Evolutionary conservation across 2,797 vertebrate species (phyloP), one percentile per base, ranked within the genome.

Genomic region (Hypotaenidia philippensis): DNA sequence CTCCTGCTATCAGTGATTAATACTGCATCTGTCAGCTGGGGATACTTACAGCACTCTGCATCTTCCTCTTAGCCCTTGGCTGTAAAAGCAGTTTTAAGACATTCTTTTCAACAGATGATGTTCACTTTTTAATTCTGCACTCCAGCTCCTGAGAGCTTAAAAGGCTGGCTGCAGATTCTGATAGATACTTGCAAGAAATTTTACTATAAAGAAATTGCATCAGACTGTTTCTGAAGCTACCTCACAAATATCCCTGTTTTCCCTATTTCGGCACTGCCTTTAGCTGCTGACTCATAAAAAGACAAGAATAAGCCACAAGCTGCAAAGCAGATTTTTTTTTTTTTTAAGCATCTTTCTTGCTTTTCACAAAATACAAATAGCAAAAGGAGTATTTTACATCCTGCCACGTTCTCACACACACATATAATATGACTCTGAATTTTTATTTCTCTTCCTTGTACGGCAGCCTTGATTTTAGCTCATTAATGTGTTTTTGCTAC

Each of bases 401-500:
- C 64, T 83, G 78, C 40, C 85, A 66, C 82, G n/a, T 79, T 63
- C 44, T 90, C 49, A 32, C 49, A 40, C 59, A 47, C 23, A 40
- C 59, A 44, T 22, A n/a, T 31, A 92, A 16, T 36, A 84, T 75
- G 94, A 93, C 53, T 91, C 38, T 47, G 59, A 56, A 63, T 75
- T 86, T 89, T 75, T 76, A 59, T 55, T 91, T 95, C 84, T 90
- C 72, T 87, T 86, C 84, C 74, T 74, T 76, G 79, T 78, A 93
- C 26, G 64, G 80, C 47, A 94, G 83, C 44, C 75, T 82, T 86
- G 79, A 90, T 91, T 95, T 96, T 86, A 95, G 92, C 79, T 96
- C 93, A 94, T 95, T 92, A 95, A 91, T 44, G 84, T 92, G 93
- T 96, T 94, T 91, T 96, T 92, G 88, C 90, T 89, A 78, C 83